Conservation (phyloP, 2,113 vertebrate species). For the Antechinus stuartii region DNA sequence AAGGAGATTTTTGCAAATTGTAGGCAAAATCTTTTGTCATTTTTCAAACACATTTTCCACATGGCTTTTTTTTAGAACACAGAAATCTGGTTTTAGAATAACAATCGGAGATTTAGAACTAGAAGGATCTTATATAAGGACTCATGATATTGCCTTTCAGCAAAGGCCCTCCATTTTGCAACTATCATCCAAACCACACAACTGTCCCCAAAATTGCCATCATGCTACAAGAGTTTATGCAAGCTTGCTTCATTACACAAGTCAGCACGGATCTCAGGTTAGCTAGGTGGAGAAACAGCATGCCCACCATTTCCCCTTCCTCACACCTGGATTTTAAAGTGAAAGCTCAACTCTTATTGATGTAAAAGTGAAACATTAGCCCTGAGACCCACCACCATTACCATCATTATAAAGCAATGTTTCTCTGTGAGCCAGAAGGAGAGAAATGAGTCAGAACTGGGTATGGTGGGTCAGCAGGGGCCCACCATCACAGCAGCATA, state of each 20-base stretch:
- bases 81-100: neutral
- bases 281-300: neutral
- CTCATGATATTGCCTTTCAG: neutral
- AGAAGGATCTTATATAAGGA: neutral
- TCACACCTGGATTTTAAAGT: slow-evolving; percentile 23
- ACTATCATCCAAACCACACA: neutral
- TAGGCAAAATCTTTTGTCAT: slow-evolving; percentile 26
- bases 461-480: neutral
- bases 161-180: neutral
- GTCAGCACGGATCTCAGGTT: neutral
- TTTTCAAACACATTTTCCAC: neutral
- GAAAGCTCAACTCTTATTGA: neutral
- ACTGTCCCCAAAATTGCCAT: neutral
- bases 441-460: slow-evolving; percentile 1
- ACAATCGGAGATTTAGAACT: neutral
- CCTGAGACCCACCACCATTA: neutral
- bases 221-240: slow-evolving; percentile 5
- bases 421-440: slow-evolving; percentile 36
- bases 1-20: neutral
- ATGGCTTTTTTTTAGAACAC: slow-evolving; percentile 11
- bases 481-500: neutral
- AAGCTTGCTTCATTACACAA: slow-evolving; percentile 9
- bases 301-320: neutral
- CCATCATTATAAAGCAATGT: slow-evolving; percentile 40
- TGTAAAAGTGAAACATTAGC: slow-evolving; percentile 36